Conservation (phyloP, 2,888 invertebrate genomes). For the Luffia ferchaultella region DNA sequence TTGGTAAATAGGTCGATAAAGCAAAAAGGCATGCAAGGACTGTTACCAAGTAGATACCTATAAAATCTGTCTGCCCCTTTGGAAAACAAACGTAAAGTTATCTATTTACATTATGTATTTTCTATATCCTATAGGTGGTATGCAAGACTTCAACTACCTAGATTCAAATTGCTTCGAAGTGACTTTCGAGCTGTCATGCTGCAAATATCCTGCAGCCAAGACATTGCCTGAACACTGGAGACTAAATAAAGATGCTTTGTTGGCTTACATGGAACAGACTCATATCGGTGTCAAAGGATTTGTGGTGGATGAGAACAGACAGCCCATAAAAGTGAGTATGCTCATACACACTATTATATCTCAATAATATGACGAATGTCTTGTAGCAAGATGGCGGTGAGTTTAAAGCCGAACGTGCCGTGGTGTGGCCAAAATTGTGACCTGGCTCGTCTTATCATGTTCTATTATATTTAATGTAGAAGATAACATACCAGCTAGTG, state of each 20-base stretch:
- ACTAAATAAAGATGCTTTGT: constrained; percentile 83
- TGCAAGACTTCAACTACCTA: constrained; percentile 98
- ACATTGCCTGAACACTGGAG: constrained; percentile 83
- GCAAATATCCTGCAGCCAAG: constrained; percentile 84
- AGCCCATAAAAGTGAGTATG: constrained; percentile 66
- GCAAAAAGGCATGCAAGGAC: no score
- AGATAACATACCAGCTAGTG: no score
- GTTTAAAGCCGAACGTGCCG: no score
- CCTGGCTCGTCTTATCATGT: no score
- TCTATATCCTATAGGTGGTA: constrained; percentile 78
- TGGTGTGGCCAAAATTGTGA: no score
- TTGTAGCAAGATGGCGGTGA: no score
- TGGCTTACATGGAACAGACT: constrained; percentile 84
- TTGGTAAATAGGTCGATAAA: no score
- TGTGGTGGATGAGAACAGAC: constrained; percentile 69
- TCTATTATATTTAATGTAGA: no score
- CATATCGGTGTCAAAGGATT: constrained; percentile 73
- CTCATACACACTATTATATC: background rate
- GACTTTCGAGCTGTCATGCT: constrained; percentile 95
- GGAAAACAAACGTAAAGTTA: no score
- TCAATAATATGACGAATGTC: background rate
- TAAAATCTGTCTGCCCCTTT: no score
- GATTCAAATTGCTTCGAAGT: constrained; percentile 96
- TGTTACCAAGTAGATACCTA: no score
- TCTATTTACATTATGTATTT: no score